Conservation (phyloP, 1,140 invertebrate genomes). For the Saxidomus purpurata region DNA sequence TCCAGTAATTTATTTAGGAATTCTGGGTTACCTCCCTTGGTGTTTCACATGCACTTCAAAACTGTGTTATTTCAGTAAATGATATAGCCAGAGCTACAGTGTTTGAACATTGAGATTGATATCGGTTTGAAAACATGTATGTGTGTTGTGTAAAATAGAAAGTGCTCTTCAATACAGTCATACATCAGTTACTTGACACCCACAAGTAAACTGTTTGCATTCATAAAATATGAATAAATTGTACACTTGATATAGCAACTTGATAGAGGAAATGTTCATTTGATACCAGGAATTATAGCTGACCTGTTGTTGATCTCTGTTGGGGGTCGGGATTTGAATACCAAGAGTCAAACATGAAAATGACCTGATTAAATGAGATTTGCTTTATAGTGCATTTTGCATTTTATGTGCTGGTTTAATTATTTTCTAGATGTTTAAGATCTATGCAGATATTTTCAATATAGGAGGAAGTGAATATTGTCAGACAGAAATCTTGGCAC, state of each 20-base stretch:
- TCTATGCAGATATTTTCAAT: no score
- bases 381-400: no score
- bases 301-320: neutral
- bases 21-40: no score
- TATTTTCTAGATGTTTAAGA: no score
- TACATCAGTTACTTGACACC: constrained; percentile 13
- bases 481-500: no score
- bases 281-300: neutral
- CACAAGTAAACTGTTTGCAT: neutral
- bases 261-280: constrained; percentile 3
- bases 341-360: no score
- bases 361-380: no score
- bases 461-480: no score
- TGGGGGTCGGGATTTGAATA: neutral
- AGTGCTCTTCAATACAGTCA: neutral
- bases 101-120: neutral
- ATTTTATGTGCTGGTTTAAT: no score
- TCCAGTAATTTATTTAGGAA: no score
- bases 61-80: neutral
- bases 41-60: no score
- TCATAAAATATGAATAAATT: constrained; percentile 21
- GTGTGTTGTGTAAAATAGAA: neutral
- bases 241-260: neutral
- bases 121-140: neutral
- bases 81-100: neutral